Base-by-base conservation (phyloP, 2,113 vertebrate genomes). In the Uria aalge region DNA sequence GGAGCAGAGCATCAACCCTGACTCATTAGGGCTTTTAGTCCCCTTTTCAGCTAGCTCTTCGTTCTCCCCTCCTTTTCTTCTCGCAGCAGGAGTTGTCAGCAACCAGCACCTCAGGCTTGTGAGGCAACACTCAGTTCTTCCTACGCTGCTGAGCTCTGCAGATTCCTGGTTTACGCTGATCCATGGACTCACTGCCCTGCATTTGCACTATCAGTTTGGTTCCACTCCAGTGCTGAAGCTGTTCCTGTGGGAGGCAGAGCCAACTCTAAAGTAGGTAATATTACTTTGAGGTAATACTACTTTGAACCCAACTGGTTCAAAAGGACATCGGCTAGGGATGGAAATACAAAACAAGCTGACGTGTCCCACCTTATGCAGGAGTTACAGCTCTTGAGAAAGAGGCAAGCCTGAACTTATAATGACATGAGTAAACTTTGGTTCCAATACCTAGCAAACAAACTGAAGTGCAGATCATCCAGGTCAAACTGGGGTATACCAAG, bases 351-450 rank as follows among this genome's bases (percentile, higher is more conserved):
- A 27, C 11, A 32, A 55, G 34, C 12, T 68, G 55, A 9, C 8
- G 2, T 3, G 8, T 60, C 23, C 40, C 5, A 3, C 22, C 34
- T 47, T n/a, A 36, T 2, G 2, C 5, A 4, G 32, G 32, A 64
- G 10, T 59, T 88, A 18, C 12, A 12, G 13, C 6, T 29, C 5
- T 6, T 78, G 32, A 78, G 53, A 72, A 77, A 74, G 66, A 29
- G 20, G 16, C 26, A 32, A 75, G 36, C 29, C 71, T 75, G 62
- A 72, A 88, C 43, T 75, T 78, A 3, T 14, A 74, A 52, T 19
- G 11, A 21, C 1, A 2, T 4, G 19, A 43, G 15, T 53, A 57
- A 67, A 53, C 3, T 11, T 40, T 11, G 55, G 17, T 74, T 93
- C 36, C 36, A 66, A 15, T 36, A 50, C 15, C 19, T 74, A 55